These are phyloP conservation scores for Enteromius fasciolatus DNA, from an alignment of 2,797 vertebrate genomes.

Conservation along the genomic window DNA sequence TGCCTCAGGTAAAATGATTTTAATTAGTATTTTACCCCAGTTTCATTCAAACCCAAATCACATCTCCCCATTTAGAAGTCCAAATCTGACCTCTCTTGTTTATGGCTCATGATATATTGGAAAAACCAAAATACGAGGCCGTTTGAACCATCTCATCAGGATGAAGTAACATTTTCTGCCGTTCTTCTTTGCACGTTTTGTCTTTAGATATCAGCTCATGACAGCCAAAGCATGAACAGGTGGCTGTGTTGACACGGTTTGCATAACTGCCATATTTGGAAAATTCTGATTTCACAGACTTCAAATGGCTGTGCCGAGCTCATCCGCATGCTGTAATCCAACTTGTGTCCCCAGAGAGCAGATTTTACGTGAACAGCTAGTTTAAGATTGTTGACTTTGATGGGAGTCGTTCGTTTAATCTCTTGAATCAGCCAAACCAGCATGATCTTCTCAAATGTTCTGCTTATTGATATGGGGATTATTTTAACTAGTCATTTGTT, in stretches of 20 bases:
- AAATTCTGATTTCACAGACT: conserved; percentile 30
- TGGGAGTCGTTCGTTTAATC: not conserved
- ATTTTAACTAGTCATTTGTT: conserved; percentile 7
- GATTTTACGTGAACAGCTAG: not conserved
- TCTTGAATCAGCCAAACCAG: not conserved
- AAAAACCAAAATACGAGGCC: not conserved
- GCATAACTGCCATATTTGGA: conserved; percentile 9
- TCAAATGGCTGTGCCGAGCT: conserved; percentile 10
- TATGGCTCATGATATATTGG: not conserved
- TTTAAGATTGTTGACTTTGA: conserved; percentile 16
- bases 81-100: too few species aligned
- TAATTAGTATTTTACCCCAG: not conserved
- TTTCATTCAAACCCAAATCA: not conserved
- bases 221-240: conserved; percentile 31
- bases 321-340: conserved; percentile 21
- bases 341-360: conserved; percentile 5
- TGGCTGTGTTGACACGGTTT: conserved; percentile 32
- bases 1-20: not conserved
- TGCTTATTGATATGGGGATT: conserved; percentile 21
- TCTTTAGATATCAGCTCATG: not conserved
- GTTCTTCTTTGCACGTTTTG: not conserved
- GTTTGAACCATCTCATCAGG: not conserved
- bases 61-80: not conserved
- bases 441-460: not conserved
- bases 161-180: not conserved